A percentile compares a stretch with the other conserved stretches of the same genome.
Conservation (phyloP, 2,888 invertebrate genomes). For the Drosophila picticornis region DNA sequence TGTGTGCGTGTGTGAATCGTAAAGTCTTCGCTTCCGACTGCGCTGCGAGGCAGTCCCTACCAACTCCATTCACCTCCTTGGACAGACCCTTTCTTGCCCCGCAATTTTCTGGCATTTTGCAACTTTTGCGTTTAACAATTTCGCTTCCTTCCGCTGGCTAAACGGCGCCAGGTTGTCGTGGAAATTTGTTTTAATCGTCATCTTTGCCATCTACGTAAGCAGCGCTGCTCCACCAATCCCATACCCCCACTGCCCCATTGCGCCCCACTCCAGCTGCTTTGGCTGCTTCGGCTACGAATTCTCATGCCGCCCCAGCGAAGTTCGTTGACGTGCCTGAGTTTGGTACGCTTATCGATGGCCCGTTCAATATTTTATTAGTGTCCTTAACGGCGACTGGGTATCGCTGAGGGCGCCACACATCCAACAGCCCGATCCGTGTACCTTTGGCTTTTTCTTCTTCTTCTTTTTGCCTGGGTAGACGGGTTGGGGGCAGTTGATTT, state of each 20-base stretch:
- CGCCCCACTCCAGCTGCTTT: background rate
- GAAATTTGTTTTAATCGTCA: constrained; percentile 83
- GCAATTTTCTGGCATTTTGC: constrained; percentile 70
- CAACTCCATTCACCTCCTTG: constrained; percentile 1
- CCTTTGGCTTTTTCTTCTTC: constrained; percentile 42
- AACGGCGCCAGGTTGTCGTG: constrained; percentile 83
- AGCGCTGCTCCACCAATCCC: constrained; percentile 50
- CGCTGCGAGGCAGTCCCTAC: constrained; percentile 6
- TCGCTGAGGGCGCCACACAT: constrained; percentile 43
- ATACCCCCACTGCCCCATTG: background rate
- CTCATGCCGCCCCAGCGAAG: constrained; percentile 30
- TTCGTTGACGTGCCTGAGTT: constrained; percentile 68
- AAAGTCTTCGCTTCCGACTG: constrained; percentile 70
- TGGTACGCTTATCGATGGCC: constrained; percentile 76
- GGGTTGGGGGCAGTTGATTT: background rate
- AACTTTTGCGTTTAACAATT: constrained; percentile 81
- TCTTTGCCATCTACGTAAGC: constrained; percentile 80
- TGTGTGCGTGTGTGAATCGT: constrained; percentile 42
- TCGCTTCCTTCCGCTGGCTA: constrained; percentile 78
- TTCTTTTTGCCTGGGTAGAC: background rate
- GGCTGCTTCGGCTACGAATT: background rate
- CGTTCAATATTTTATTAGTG: constrained; percentile 81
- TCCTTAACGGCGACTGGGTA: constrained; percentile 57
- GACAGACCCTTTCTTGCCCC: constrained; percentile 5
- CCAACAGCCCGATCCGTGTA: constrained; percentile 31